Conservation (phyloP, 2,888 invertebrate genomes). For the Mechanitis messenoides region DNA sequence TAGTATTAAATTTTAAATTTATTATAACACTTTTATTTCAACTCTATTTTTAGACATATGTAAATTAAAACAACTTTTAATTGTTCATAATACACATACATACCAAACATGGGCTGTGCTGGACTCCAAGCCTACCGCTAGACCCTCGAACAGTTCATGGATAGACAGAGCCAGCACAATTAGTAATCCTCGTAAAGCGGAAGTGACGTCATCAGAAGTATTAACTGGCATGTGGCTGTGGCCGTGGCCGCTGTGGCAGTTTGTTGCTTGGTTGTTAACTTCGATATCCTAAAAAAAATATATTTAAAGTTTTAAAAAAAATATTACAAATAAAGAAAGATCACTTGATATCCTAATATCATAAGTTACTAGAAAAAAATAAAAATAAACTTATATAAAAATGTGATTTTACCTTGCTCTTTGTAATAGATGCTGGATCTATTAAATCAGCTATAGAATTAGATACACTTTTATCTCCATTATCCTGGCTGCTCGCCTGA, state of each 20-base stretch:
- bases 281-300: constrained; percentile 48
- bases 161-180: constrained; percentile 89
- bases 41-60: too few relatives aligned
- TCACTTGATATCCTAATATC: too few relatives aligned
- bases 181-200: constrained; percentile 82
- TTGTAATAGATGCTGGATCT: constrained; percentile 46
- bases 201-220: constrained; percentile 65
- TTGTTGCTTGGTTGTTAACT: constrained; percentile 29
- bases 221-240: constrained; percentile 69
- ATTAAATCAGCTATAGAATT: constrained; percentile 68
- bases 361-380: background rate
- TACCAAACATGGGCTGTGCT: constrained; percentile 68
- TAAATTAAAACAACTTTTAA: too few relatives aligned
- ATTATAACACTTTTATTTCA: too few relatives aligned
- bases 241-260: constrained; percentile 45
- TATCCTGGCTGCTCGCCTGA: constrained; percentile 35
- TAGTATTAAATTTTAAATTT: too few relatives aligned
- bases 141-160: constrained; percentile 91
- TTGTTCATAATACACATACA: constrained; percentile 25
- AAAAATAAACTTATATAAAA: too few relatives aligned
- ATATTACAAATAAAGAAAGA: too few relatives aligned
- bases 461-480: constrained; percentile 51
- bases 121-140: constrained; percentile 86
- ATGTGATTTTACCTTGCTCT: constrained; percentile 38
- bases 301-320: too few relatives aligned